Conservation (phyloP, 2,888 invertebrate genomes). For the Eustalomyia histrio region DNA sequence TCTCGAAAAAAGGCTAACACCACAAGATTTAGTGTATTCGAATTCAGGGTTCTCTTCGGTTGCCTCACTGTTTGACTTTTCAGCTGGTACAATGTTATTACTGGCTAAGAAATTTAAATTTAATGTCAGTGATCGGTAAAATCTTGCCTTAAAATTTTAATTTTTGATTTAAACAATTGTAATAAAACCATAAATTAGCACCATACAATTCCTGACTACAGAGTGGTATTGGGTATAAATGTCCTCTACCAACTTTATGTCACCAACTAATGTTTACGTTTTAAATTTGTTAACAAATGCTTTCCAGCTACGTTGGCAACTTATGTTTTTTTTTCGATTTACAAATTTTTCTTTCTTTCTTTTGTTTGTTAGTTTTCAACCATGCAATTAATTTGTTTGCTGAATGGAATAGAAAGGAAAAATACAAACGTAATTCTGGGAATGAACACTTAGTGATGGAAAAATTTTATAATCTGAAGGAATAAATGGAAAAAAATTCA, state of each 20-base stretch:
- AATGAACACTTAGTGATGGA: neutral
- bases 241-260: neutral
- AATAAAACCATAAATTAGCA: too few species aligned
- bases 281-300: neutral
- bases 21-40: too few species aligned
- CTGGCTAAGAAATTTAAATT: too few species aligned
- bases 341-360: neutral
- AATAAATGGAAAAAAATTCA: conserved; percentile 31
- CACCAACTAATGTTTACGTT: neutral
- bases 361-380: neutral
- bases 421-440: neutral
- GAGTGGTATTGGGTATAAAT: too few species aligned
- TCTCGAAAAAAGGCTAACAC: too few species aligned
- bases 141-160: too few species aligned
- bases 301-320: neutral
- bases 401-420: neutral
- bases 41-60: too few species aligned
- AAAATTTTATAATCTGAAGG: neutral
- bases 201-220: too few species aligned
- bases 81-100: too few species aligned
- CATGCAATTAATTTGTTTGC: neutral
- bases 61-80: too few species aligned
- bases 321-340: neutral
- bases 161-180: too few species aligned
- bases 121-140: too few species aligned